Evolutionary conservation across 1,140 invertebrate genomes (phyloP).

Genomic region (Vanessa tameamea): DNA sequence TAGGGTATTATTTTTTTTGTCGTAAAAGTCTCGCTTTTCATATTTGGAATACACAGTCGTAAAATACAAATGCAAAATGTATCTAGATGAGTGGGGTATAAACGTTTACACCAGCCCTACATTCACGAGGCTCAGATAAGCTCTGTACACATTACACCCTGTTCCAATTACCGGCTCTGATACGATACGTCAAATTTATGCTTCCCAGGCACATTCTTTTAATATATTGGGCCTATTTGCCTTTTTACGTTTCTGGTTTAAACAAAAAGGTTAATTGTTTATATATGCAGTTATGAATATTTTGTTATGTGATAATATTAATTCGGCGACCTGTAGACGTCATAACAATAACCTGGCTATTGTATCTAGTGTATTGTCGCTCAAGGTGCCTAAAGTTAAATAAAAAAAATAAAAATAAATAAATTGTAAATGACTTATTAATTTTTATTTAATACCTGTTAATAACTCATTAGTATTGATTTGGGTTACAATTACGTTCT

Average conservation of each 20-base stretch:
- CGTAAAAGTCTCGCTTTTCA: neutral
- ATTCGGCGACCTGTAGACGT: too few relatives aligned
- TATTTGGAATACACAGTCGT: neutral
- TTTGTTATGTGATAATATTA: too few relatives aligned
- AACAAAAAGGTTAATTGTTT: constrained; percentile 29
- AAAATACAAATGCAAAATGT: constrained; percentile 11
- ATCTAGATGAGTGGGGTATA: constrained; percentile 11
- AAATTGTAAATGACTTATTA: too few relatives aligned
- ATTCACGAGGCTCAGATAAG: constrained; percentile 34
- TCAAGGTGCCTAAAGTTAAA: too few relatives aligned
- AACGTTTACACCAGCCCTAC: constrained; percentile 27
- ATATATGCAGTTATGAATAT: neutral
- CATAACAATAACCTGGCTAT: too few relatives aligned
- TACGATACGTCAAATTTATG: constrained; percentile 42
- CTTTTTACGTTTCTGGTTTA: constrained; percentile 8
- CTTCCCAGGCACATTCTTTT: constrained; percentile 33
- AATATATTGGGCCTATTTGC: constrained; percentile 33
- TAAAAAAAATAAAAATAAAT: too few relatives aligned
- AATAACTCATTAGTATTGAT: too few relatives aligned
- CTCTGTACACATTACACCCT: constrained; percentile 37
- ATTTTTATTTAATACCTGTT: too few relatives aligned
- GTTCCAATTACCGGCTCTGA: constrained; percentile 41
- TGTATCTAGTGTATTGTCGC: too few relatives aligned
- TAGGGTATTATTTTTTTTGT: neutral
- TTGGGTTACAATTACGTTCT: too few relatives aligned